phyloP scores from a whole-genome alignment of 2,113 vertebrate species.

The Amia ocellicauda region DNA sequence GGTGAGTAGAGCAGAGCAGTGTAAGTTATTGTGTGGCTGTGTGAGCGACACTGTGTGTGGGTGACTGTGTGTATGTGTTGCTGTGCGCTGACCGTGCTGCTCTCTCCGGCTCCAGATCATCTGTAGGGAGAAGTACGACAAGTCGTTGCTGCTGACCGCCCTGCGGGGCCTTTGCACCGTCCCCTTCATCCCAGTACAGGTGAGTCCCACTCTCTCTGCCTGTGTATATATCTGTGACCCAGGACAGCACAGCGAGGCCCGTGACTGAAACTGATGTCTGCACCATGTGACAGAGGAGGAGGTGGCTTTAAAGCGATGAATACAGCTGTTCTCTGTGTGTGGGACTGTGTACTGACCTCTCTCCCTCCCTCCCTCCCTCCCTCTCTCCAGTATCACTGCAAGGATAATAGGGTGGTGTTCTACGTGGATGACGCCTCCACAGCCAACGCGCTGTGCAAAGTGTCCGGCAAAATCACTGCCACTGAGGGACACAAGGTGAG shows the following conservation, averaged over 20 bases:
- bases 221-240: too few relatives aligned
- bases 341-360: background rate
- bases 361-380: too few relatives aligned
- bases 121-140: conserved; percentile 80
- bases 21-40: too few relatives aligned
- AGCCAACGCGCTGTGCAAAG: conserved; percentile 71
- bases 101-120: conserved; percentile 67
- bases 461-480: conserved; percentile 76
- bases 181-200: conserved; percentile 73
- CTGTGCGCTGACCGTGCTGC: too few relatives aligned
- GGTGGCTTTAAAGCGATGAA: too few relatives aligned
- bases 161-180: conserved; percentile 72
- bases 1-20: conserved; percentile 62
- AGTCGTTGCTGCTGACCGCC: conserved; percentile 71
- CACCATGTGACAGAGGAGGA: too few relatives aligned
- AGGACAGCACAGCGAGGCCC: too few relatives aligned
- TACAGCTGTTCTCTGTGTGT: background rate
- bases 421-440: conserved; percentile 71
- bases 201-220: too few relatives aligned
- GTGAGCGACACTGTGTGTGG: too few relatives aligned
- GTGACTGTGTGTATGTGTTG: too few relatives aligned
- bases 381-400: conserved; percentile 69
- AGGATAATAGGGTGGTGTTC: conserved; percentile 73
- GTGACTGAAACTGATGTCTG: too few relatives aligned
- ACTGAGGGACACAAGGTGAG: conserved; percentile 78